Conservation (phyloP, 1,140 invertebrate genomes). For the Lordiphosa collinella region DNA sequence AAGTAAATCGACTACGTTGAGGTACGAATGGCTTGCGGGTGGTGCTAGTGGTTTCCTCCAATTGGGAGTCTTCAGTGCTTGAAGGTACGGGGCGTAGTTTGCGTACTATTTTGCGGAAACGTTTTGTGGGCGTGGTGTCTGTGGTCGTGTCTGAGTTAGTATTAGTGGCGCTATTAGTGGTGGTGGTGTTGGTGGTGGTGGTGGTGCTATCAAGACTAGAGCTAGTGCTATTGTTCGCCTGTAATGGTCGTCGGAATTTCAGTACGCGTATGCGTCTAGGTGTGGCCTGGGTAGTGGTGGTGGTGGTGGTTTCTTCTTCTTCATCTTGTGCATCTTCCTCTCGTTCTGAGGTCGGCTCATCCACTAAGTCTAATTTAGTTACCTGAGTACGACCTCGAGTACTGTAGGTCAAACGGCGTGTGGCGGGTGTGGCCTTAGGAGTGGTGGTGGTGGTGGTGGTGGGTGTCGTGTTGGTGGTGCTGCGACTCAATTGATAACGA, state of each 20-base stretch:
- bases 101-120: conserved; percentile 73
- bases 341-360: conserved; percentile 27
- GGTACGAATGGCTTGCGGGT: conserved; percentile 52
- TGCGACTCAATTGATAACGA: conserved; percentile 73
- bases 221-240: conserved; percentile 37
- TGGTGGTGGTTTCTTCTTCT: conserved; percentile 23
- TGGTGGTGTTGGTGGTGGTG: conserved; percentile 23
- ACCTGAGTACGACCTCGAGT: conserved; percentile 48
- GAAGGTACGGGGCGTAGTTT: conserved; percentile 46
- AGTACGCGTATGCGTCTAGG: conserved; percentile 64
- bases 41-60: conserved; percentile 17
- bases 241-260: conserved; percentile 60
- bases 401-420: conserved; percentile 36
- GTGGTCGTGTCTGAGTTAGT: conserved; percentile 29
- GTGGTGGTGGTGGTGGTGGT: conserved; percentile 25
- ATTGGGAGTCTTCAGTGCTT: conserved; percentile 1
- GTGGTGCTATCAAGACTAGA: conserved; percentile 28
- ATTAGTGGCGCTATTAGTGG: conserved; percentile 49
- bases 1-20: conserved; percentile 28
- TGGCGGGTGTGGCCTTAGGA: conserved; percentile 12
- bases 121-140: conserved; percentile 37
- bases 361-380: conserved; percentile 59
- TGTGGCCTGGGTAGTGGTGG: conserved; percentile 32
- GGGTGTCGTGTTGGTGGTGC: conserved; percentile 37
- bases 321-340: conserved; percentile 21